A percentile compares a stretch with the other conserved stretches of the same genome.
Conservation (phyloP, 1,140 invertebrate genomes). For the Oncopodura yosiiana region DNA sequence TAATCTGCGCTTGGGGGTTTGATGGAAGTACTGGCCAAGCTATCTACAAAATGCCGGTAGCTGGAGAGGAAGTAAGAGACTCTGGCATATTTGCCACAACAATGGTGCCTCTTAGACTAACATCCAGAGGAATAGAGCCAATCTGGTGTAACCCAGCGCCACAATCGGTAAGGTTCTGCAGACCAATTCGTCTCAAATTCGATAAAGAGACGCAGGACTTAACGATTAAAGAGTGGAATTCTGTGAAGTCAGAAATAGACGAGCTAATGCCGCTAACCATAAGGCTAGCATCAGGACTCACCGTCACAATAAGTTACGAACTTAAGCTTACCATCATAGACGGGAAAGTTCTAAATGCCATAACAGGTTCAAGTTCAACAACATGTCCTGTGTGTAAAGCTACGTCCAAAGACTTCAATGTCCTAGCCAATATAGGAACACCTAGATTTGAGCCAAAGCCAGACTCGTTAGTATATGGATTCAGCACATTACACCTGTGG, state of each 20-base stretch:
- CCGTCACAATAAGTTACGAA: not conserved
- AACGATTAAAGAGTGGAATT: conserved; percentile 4
- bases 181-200: conserved; percentile 16
- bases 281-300: not conserved
- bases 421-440: not conserved
- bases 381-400: conserved; percentile 21
- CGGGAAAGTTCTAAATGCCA: conserved; percentile 17
- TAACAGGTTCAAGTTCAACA: conserved; percentile 13
- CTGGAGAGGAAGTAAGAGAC: not conserved
- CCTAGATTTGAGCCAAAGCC: not conserved
- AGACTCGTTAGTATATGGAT: conserved; percentile 5
- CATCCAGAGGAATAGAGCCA: too few relatives aligned
- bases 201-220: conserved; percentile 14
- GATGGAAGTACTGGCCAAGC: conserved; percentile 11
- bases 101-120: conserved; percentile 7
- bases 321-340: conserved; percentile 22
- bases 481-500: conserved; percentile 17
- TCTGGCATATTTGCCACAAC: conserved; percentile 7
- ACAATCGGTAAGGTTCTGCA: conserved; percentile 18
- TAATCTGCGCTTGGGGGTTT: conserved; percentile 17
- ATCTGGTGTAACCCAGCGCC: conserved; percentile 18
- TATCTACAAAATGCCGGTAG: conserved; percentile 1
- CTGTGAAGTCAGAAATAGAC: conserved; percentile 4
- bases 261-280: not conserved
- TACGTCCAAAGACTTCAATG: conserved; percentile 3